Evolutionary conservation across 2,797 vertebrate genomes (phyloP), one percentile per base, ranked within the genome.

Genomic region (Cygnus olor): DNA sequence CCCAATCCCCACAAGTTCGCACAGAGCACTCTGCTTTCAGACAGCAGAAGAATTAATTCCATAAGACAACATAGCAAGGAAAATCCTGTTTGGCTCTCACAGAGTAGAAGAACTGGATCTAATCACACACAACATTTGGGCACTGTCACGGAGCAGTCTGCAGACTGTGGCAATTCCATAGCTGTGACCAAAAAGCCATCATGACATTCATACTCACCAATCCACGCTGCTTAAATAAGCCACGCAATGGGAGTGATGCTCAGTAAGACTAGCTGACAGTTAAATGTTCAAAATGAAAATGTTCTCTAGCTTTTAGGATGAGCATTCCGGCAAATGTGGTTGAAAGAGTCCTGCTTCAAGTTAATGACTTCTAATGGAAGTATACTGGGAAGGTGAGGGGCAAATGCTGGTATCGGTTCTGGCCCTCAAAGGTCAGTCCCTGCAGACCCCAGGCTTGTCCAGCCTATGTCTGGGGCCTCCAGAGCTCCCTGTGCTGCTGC

Each of bases 21-120:
- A 66, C 34, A 81, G 63, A 86, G 27, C 42, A 8, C 53, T 58
- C 32, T 8, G 45, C 72, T 80, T 91, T 74, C 80, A 89, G 61
- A 45, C 28, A 90, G 66, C 76, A 80, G 36, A 92, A 84, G 9
- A 87, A 89, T 49, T 64, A 47, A 82, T 90, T 87, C 76, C 49
- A 30, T 65, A 40, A 85, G 79, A 93, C 57, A 73, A 47, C 42
- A 58, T 4, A 89, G 11, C 20, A 68, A 89, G 60, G 70, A 79
- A 92, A 88, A 88, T 47, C 38, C 49, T 51, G 32, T 27, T 27
- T 51, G 66, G 63, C 20, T 81, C 85, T 81, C 57, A 45, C 30
- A 4, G 11, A n/a, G 30, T 6, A 28, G 15, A 47, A 74, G 58
- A 73, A 71, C 34, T 54, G 63, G 14, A 77, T 79, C 49, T 77